A percentile compares a stretch with the other conserved stretches of the same genome.
These are phyloP conservation scores for Drosophila lacertosa DNA, from an alignment of 1,140 invertebrate genomes.

Conservation along the genomic window DNA sequence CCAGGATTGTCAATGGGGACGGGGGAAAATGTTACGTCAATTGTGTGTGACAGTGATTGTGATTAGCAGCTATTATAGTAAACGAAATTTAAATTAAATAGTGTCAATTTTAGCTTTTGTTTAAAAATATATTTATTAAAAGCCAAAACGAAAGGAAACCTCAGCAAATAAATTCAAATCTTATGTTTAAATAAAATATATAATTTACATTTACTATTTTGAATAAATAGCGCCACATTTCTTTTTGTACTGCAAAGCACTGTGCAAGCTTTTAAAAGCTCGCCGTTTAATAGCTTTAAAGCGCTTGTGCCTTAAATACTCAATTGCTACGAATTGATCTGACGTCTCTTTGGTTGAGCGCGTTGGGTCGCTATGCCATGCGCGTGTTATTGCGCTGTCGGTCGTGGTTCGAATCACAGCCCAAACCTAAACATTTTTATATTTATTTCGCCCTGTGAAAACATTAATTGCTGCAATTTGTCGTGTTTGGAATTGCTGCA, in stretches of 20 bases:
- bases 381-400: too few relatives aligned
- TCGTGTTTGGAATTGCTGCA: conserved; percentile 65
- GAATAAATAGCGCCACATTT: too few relatives aligned
- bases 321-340: neutral
- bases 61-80: neutral
- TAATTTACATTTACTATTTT: too few relatives aligned
- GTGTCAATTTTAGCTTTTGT: too few relatives aligned
- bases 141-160: too few relatives aligned
- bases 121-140: too few relatives aligned
- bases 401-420: conserved; percentile 43
- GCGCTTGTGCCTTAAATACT: conserved; percentile 21
- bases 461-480: conserved; percentile 63
- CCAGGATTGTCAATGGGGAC: conserved; percentile 46
- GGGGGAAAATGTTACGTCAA: neutral
- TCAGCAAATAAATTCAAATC: too few relatives aligned
- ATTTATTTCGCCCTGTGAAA: conserved; percentile 49
- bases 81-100: neutral
- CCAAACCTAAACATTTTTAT: neutral
- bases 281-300: conserved; percentile 34
- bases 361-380: conserved; percentile 19
- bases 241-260: neutral
- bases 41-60: conserved; percentile 27
- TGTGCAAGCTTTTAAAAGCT: conserved; percentile 16
- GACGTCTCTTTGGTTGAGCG: conserved; percentile 47
- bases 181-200: too few relatives aligned